Percentiles rank a stretch among this genome's conserved stretches.
Conservation (phyloP, 2,888 invertebrate genomes). For the Entomobrya multifasciata region DNA sequence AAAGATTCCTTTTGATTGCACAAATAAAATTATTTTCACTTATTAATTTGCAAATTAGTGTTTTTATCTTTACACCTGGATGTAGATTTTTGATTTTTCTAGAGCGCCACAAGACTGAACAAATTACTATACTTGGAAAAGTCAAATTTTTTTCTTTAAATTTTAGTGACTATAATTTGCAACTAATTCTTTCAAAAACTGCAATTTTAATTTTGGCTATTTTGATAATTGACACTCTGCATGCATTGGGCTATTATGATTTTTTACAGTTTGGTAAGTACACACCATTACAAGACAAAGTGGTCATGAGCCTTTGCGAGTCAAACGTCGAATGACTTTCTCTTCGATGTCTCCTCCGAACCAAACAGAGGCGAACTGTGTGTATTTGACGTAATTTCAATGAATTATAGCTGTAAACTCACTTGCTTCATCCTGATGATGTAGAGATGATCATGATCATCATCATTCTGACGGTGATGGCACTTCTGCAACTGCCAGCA, state of each 20-base stretch:
- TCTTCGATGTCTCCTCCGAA: slow-evolving; percentile 76
- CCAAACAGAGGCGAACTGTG: slow-evolving; percentile 78
- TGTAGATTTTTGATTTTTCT: slow-evolving; percentile 7
- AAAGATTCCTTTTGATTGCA: neutral
- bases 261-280: no score
- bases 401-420: slow-evolving; percentile 80
- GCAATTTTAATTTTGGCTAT: neutral
- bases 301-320: slow-evolving; percentile 53
- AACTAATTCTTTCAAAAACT: no score
- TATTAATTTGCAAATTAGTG: neutral
- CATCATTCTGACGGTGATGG: slow-evolving; percentile 35
- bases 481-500: slow-evolving; percentile 42
- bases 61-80: no score
- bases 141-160: no score
- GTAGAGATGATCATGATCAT: slow-evolving; percentile 47
- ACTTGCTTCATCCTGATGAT: slow-evolving; percentile 52
- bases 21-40: slow-evolving; percentile 2
- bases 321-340: slow-evolving; percentile 63
- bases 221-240: neutral
- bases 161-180: no score
- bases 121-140: no score
- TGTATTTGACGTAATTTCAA: slow-evolving; percentile 81
- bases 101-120: no score
- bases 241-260: neutral
- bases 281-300: slow-evolving; percentile 15